Base-by-base conservation (phyloP, 2,797 vertebrate genomes). In the Aeoliscus strigatus region DNA sequence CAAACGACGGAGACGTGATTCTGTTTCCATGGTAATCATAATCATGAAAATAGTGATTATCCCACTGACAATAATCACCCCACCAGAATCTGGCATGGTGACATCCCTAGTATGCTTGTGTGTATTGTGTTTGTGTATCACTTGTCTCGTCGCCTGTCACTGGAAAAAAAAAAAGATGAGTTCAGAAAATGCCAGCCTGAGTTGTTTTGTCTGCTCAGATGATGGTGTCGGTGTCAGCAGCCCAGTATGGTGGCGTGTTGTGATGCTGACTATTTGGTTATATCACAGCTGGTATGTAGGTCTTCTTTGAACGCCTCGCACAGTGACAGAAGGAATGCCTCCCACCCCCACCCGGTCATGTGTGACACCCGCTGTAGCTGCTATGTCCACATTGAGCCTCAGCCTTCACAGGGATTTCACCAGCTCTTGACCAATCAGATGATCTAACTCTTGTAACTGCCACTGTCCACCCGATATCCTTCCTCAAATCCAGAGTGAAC, bases 381-480 rank as follows among this genome's bases (percentile, higher is more conserved):
- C 9, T 27, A 14, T 58, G 52, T 60, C 42, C 57, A 45, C 39
- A 52, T 39, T 31, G 12, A 1, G n/a, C n/a, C 47, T 48, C 49
- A 44, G 35, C 45, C 52, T 24, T 32, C 10, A 44, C 38, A 45
- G 52, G 41, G 49, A 72, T 86, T 80, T 82, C 66, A 66, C 47
- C 73, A 82, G 48, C 65, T 62, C 24, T 85, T 75, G 58, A 62
- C 52, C 66, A 86, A 86, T 76, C 52, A 16, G 4, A 54, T 5
- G 6, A 16, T 25, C 1, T 13, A 25, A 13, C 1, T 8, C 39
- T 87, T 85, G n/a, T 36, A 80, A 84, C 81, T 54, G 76, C 38
- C 61, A 8, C 31, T 30, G 27, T 28, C 55, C 45, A 60, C 52
- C 28, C 28, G 39, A 36, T 55, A 59, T 76, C 60, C 73, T 82